Base-by-base conservation (phyloP, 30 jellyfish, hydroid and myxozoan genomes). In the Mastigias papua region DNA sequence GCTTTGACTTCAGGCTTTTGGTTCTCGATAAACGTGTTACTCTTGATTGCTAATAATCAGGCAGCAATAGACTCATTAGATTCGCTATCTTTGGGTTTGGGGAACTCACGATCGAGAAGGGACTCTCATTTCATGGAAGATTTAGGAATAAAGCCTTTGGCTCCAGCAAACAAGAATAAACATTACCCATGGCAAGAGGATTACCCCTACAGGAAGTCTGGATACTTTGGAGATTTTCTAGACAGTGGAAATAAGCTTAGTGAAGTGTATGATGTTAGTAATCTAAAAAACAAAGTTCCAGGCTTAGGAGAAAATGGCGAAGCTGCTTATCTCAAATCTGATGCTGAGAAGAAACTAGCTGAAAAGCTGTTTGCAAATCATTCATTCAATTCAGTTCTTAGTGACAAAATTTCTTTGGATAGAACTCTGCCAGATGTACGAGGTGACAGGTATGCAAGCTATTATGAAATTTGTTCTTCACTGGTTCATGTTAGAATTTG, bases 261-360 rank as follows among this genome's bases (percentile, higher is more conserved):
- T 15, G 95, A 82, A 26, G 97, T 95, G 1, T 95, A 90, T 81
- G 99, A 95, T 84, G 94, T 85, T 31, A 95, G 99, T 66, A 60
- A 34, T 35, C 67, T 79, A 49, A 65, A 64, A 32, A 95, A 95
- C 81, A 74, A 46, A 78, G 73, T 90, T 29, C 99, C 99, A 4
- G 93, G 94, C 17, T 68, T 91, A 11, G 99, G 99, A 22, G 99
- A 95, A 80, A 93, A 91, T 28, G 99, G 99, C 27, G 94, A 85
- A 61, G 96, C 98, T 34, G 97, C 99, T 11, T 86, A 74, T 64
- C 79, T 87, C 34, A 76, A 49, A 28, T 25, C 85, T 32, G 98
- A 90, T 13, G 89, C 37, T 34, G 97, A 86, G 4, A 95, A 90
- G 79, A 82, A 89, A 75, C 89, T 84, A 34, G 96, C 99, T 1